A percentile compares a stretch with the other conserved stretches of the same genome.
Conservation (phyloP, 2,797 vertebrate genomes). For the Glossophaga mutica region DNA sequence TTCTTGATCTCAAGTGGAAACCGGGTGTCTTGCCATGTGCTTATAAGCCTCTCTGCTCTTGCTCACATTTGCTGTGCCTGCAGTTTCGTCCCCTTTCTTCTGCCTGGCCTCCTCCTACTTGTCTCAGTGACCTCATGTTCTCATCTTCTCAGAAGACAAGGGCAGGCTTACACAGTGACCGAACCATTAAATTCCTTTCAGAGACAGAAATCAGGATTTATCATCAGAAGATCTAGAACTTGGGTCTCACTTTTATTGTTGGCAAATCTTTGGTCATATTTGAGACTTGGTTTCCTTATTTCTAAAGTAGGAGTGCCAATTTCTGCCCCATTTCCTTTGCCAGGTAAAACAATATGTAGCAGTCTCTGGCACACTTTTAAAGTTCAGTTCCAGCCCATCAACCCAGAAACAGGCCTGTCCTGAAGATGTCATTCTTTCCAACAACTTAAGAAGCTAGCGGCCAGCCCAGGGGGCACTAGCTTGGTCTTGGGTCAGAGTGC, state of each 20-base stretch:
- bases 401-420: neutral
- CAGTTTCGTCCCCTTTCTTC: neutral
- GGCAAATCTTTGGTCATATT: neutral
- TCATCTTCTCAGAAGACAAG: neutral
- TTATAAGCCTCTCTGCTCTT: neutral
- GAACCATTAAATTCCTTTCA: neutral
- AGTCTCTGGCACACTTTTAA: neutral
- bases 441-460: neutral
- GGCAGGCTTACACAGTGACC: neutral
- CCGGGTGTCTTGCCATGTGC: neutral
- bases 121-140: neutral
- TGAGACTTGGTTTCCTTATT: neutral
- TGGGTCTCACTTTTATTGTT: neutral
- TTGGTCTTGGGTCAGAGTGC: neutral
- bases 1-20: neutral
- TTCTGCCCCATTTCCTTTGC: neutral
- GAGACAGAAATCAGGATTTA: conserved; percentile 12
- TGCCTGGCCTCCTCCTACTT: neutral
- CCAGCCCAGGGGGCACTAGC: neutral
- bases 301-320: neutral
- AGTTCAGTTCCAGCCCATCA: neutral
- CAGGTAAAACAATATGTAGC: neutral
- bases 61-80: neutral
- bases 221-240: neutral
- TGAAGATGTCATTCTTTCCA: neutral